Conservation (phyloP, 2,113 vertebrate species). For the Urocitellus parryii region DNA sequence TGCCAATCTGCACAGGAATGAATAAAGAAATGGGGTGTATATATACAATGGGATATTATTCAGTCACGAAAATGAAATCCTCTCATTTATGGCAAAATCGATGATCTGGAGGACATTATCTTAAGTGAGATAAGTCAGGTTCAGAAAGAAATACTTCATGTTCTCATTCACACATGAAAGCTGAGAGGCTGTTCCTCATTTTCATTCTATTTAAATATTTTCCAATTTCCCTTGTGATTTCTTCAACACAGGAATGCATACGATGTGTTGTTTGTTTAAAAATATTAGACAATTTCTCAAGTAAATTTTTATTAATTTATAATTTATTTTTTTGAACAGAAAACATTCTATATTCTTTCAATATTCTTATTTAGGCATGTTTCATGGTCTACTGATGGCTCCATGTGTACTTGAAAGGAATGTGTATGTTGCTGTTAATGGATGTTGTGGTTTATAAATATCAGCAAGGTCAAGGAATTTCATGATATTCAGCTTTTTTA, state of each 20-base stretch:
- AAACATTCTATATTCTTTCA: background rate
- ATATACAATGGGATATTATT: background rate
- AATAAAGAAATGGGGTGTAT: background rate
- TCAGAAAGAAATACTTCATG: background rate
- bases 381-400: background rate
- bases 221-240: background rate
- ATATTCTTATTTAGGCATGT: background rate
- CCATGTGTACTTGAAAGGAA: background rate
- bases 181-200: background rate
- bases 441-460: background rate
- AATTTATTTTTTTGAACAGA: background rate
- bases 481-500: background rate
- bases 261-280: background rate
- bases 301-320: slow-evolving; percentile 32
- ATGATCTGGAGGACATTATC: background rate
- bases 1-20: background rate
- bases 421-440: background rate
- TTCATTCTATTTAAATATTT: slow-evolving; percentile 42
- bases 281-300: background rate
- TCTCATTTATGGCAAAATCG: background rate
- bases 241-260: background rate
- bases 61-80: background rate
- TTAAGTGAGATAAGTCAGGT: background rate
- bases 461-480: slow-evolving; percentile 36
- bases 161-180: background rate